Evolutionary conservation across 2,888 invertebrate species (phyloP).

Genomic region (Cenopis cana): DNA sequence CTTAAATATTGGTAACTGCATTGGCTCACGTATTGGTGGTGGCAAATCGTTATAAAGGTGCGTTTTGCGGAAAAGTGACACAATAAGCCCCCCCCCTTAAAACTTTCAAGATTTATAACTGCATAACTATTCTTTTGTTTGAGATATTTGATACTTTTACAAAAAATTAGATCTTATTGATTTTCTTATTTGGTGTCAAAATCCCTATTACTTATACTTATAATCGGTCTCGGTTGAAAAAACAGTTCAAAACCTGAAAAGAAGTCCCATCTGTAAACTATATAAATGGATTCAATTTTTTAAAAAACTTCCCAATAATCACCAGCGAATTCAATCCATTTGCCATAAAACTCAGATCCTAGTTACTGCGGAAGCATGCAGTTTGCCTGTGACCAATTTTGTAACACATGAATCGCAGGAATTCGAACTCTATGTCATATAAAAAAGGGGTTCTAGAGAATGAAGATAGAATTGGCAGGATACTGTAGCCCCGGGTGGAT

Average conservation of each 20-base stretch:
- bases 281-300: conserved; percentile 30
- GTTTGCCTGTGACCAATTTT: conserved; percentile 60
- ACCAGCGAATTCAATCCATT: conserved; percentile 72
- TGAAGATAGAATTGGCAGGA: conserved; percentile 55
- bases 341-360: conserved; percentile 71
- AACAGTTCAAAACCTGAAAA: neutral
- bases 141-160: no score
- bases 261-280: neutral
- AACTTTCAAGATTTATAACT: no score
- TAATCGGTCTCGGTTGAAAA: neutral
- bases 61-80: no score
- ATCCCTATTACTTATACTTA: no score
- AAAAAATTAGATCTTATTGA: no score
- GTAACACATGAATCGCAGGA: conserved; percentile 50
- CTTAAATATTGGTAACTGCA: no score
- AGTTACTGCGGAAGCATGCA: conserved; percentile 70
- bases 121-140: no score
- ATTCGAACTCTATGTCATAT: conserved; percentile 56
- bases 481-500: conserved; percentile 70
- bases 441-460: conserved; percentile 51
- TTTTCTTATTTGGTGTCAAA: no score
- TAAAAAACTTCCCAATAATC: conserved; percentile 63
- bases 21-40: no score
- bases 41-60: no score
- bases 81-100: no score